Evolutionary conservation across 2,888 invertebrate species (phyloP).

Genomic region (Dexiosoma caninum): DNA sequence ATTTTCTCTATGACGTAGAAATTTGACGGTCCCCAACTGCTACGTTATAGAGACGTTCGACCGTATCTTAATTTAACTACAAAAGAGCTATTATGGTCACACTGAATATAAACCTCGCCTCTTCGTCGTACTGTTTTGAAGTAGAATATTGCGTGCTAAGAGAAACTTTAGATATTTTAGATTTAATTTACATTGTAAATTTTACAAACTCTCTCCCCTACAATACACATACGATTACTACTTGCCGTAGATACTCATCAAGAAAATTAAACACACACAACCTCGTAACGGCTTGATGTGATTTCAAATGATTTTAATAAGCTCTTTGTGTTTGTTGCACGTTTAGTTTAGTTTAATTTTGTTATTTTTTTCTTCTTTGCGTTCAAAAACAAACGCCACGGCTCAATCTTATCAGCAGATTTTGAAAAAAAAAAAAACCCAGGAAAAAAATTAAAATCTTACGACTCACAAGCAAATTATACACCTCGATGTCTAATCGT

Average conservation of each 20-base stretch:
- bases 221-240: too few relatives aligned
- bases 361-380: not conserved
- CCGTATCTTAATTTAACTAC: too few relatives aligned
- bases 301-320: slow-evolving; percentile 60
- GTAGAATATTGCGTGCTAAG: slow-evolving; percentile 58
- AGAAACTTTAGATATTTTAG: slow-evolving; percentile 42
- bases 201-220: slow-evolving; percentile 4
- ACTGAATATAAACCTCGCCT: too few relatives aligned
- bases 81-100: too few relatives aligned
- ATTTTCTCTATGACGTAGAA: too few relatives aligned
- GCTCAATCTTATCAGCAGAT: slow-evolving; percentile 53
- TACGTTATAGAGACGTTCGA: too few relatives aligned
- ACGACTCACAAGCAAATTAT: not conserved
- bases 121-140: slow-evolving; percentile 59
- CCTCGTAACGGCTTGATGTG: slow-evolving; percentile 27
- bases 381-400: not conserved
- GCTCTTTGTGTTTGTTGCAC: slow-evolving; percentile 20
- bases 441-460: not conserved
- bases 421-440: not conserved
- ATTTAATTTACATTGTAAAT: too few relatives aligned
- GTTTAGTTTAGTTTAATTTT: slow-evolving; percentile 23
- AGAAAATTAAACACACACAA: slow-evolving; percentile 11
- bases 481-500: slow-evolving; percentile 58
- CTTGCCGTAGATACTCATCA: slow-evolving; percentile 36
- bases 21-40: too few relatives aligned